Evolutionary conservation across 2,113 vertebrate species (phyloP).

Genomic region (Tonatia bakeri): DNA sequence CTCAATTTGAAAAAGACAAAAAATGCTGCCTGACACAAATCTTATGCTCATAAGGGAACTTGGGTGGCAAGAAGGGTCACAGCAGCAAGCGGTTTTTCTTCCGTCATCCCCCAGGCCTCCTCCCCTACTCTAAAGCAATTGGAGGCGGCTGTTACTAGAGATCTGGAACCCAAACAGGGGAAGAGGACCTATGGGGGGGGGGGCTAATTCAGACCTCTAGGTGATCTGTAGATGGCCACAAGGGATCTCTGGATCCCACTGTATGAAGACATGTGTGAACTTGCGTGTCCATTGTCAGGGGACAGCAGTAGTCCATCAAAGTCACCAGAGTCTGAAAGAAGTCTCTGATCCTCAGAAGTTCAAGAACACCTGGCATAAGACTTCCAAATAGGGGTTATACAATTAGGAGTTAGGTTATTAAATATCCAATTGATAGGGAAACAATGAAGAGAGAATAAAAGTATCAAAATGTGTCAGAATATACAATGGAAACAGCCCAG

Average conservation of each 20-base stretch:
- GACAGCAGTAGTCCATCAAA: fast-evolving
- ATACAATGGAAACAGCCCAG: background rate
- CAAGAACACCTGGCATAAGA: background rate
- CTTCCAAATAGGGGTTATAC: background rate
- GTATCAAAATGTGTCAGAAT: background rate
- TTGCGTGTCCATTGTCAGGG: background rate
- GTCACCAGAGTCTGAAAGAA: background rate
- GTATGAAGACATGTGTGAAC: background rate
- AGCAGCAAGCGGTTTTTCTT: background rate
- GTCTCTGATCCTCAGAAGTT: background rate
- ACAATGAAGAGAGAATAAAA: background rate
- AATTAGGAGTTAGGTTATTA: background rate
- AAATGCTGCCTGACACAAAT: background rate
- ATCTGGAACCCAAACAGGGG: background rate
- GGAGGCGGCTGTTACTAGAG: background rate
- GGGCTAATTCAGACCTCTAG: background rate
- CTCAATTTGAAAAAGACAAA: background rate
- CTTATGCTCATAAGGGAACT: background rate
- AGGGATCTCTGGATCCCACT: background rate
- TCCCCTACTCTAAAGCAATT: background rate
- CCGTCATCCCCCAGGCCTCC: background rate
- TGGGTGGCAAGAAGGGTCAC: background rate
- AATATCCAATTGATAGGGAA: background rate
- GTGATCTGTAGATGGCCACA: background rate
- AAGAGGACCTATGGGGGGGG: background rate